These are phyloP conservation scores for Drosophila ohnishii DNA, from an alignment of 1,140 invertebrate species.

Conservation along the genomic window DNA sequence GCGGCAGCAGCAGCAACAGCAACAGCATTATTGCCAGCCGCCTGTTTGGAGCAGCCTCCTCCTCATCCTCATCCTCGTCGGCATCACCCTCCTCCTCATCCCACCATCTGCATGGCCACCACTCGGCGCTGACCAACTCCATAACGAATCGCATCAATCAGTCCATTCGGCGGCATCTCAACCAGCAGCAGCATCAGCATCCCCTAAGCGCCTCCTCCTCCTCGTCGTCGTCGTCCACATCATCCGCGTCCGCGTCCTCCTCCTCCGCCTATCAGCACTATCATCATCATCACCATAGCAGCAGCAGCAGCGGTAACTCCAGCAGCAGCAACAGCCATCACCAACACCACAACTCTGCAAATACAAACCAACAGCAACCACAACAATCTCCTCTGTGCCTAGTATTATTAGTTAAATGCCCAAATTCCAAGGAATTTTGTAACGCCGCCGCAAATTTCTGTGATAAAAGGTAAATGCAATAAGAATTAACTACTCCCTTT, in stretches of 20 bases:
- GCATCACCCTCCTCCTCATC: constrained; percentile 43
- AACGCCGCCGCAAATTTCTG: constrained; percentile 83
- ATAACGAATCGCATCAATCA: constrained; percentile 82
- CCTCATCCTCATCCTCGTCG: constrained; percentile 43
- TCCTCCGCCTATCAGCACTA: constrained; percentile 54
- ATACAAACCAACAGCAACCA: constrained; percentile 61
- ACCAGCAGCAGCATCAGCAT: constrained; percentile 76
- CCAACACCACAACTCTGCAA: constrained; percentile 47
- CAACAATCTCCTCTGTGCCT: constrained; percentile 83
- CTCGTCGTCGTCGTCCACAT: constrained; percentile 19
- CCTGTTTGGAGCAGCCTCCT: constrained; percentile 60
- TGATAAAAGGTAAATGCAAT: constrained; percentile 82
- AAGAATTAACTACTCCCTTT: neutral
- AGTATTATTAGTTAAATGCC: constrained; percentile 83
- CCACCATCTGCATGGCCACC: constrained; percentile 75
- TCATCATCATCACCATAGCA: constrained; percentile 61
- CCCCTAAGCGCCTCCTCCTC: constrained; percentile 51
- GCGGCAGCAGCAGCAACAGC: constrained; percentile 53
- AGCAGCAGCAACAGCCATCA: constrained; percentile 43
- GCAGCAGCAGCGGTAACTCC: constrained; percentile 52
- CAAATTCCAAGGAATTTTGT: constrained; percentile 83
- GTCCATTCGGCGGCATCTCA: constrained; percentile 78
- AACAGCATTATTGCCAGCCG: constrained; percentile 77
- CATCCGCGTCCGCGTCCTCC: constrained; percentile 29
- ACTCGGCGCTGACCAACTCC: constrained; percentile 79